These are phyloP conservation scores for Brachyptera risi DNA, from an alignment of 2,888 invertebrate species.

Conservation along the genomic window DNA sequence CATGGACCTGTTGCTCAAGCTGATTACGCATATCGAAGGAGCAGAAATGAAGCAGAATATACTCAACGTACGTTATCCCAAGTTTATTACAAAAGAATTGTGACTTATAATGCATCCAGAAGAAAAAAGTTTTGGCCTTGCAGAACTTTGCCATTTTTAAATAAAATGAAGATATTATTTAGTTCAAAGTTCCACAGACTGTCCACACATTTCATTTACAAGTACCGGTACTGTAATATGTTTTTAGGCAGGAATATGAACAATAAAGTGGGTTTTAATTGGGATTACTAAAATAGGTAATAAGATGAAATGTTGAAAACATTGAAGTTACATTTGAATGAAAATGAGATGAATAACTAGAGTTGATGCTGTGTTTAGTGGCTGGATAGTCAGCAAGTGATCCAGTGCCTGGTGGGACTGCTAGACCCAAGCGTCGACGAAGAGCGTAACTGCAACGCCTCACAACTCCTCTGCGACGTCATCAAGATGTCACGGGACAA, in stretches of 20 bases:
- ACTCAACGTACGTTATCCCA: constrained; percentile 61
- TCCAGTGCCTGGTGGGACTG: constrained; percentile 69
- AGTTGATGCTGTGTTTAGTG: constrained; percentile 58
- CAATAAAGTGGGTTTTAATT: no score
- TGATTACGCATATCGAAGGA: constrained; percentile 78
- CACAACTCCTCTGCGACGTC: constrained; percentile 85
- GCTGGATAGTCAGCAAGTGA: constrained; percentile 82
- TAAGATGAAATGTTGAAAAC: no score
- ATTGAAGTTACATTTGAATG: not conserved
- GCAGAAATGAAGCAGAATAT: constrained; percentile 66
- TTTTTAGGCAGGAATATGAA: no score
- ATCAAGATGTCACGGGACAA: constrained; percentile 63
- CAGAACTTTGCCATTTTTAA: no score
- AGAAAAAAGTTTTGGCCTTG: no score
- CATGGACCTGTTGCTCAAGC: constrained; percentile 84
- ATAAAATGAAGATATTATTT: no score
- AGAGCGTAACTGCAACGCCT: constrained; percentile 80
- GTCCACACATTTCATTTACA: no score
- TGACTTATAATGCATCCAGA: no score
- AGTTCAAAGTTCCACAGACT: no score
- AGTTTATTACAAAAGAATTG: no score
- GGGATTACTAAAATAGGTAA: no score
- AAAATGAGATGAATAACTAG: constrained; percentile 10
- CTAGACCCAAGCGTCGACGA: constrained; percentile 62
- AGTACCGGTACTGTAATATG: no score